These are phyloP conservation scores for Drosophila varians DNA, from an alignment of 1,140 invertebrate genomes.

Conservation along the genomic window DNA sequence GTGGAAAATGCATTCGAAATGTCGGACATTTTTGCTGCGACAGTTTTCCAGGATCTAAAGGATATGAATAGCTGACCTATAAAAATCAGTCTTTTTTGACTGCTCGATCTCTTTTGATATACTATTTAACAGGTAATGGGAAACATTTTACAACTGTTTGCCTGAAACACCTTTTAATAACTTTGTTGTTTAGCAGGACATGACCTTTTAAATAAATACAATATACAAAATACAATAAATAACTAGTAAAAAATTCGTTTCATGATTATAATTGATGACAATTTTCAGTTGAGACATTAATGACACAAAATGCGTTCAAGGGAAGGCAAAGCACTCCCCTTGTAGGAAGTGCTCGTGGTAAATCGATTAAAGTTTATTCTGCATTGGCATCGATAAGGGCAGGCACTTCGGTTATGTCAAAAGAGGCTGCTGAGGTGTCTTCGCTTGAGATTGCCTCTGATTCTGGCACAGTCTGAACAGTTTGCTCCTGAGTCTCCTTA, in stretches of 20 bases:
- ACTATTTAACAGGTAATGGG: neutral
- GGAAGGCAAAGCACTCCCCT: neutral
- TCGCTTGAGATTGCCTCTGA: slow-evolving; percentile 1
- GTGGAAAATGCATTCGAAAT: slow-evolving; percentile 9
- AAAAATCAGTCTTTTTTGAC: too few relatives aligned
- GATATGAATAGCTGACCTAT: too few relatives aligned
- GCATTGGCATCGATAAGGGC: slow-evolving; percentile 44
- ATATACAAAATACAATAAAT: slow-evolving; percentile 72
- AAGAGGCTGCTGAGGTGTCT: neutral
- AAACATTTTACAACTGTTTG: neutral
- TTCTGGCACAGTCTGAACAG: slow-evolving; percentile 9
- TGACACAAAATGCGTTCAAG: slow-evolving; percentile 57
- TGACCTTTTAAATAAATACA: slow-evolving; percentile 51
- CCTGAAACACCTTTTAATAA: slow-evolving; percentile 55
- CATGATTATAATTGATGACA: slow-evolving; percentile 34
- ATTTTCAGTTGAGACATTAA: slow-evolving; percentile 26
- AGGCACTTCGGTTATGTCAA: slow-evolving; percentile 50
- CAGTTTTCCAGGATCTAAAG: neutral
- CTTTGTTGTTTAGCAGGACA: slow-evolving; percentile 33
- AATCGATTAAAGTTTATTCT: slow-evolving; percentile 26
- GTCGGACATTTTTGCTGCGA: slow-evolving; percentile 5
- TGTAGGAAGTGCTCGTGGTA: neutral
- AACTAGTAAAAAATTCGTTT: slow-evolving; percentile 44
- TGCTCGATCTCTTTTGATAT: too few relatives aligned
- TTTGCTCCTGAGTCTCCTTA: slow-evolving; percentile 13